Conservation (phyloP, 2,113 vertebrate species). For the Noctilio leporinus region DNA sequence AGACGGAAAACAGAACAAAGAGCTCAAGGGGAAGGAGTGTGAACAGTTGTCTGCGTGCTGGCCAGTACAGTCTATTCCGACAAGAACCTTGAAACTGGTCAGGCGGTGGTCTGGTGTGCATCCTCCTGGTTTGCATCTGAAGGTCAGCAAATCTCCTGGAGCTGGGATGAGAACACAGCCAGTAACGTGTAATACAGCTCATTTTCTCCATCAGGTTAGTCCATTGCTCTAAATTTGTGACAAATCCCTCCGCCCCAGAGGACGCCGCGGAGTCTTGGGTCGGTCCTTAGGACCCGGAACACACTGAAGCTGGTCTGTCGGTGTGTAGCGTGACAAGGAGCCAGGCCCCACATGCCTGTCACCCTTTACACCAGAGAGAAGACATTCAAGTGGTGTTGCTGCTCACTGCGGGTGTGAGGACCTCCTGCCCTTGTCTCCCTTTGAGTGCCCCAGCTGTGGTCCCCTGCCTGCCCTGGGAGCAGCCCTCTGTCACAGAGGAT, state of each 20-base stretch:
- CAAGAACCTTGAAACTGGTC: too few relatives aligned
- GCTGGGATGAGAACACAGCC: neutral
- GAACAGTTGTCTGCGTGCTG: too few relatives aligned
- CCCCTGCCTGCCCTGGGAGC: neutral
- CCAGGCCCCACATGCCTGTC: accelerated
- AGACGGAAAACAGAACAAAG: too few relatives aligned
- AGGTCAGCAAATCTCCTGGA: too few relatives aligned
- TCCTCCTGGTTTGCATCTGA: too few relatives aligned
- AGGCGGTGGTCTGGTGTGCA: too few relatives aligned
- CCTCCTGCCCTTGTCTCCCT: neutral
- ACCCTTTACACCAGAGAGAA: neutral
- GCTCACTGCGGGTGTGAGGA: accelerated
- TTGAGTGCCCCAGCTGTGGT: neutral
- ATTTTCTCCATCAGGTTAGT: neutral
- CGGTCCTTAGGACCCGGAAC: neutral
- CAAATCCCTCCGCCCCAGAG: neutral
- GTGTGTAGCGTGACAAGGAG: accelerated
- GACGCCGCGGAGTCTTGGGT: neutral
- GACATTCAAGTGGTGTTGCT: neutral
- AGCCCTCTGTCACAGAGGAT: neutral
- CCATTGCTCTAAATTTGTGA: neutral
- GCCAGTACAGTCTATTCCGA: too few relatives aligned
- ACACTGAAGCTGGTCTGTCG: too few relatives aligned
- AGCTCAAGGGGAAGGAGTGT: too few relatives aligned
- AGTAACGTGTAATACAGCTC: neutral